phyloP scores from a whole-genome alignment of 2,888 invertebrate genomes.

The Atrina japonica region DNA sequence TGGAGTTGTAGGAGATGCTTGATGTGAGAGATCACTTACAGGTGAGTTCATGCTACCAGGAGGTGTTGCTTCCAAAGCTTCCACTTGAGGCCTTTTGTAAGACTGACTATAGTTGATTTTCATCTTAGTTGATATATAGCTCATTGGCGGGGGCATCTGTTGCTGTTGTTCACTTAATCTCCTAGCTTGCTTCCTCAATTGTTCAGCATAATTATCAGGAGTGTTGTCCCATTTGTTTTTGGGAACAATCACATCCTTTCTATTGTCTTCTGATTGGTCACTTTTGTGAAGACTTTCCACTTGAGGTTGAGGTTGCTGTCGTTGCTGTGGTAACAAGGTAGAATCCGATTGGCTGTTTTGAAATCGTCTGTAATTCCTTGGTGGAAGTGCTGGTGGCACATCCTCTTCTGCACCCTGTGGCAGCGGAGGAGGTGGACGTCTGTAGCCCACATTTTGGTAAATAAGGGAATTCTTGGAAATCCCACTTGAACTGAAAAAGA shows the following conservation, averaged over 20 bases:
- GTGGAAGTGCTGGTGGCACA: conserved; percentile 70
- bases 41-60: conserved; percentile 47
- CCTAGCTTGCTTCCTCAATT: conserved; percentile 74
- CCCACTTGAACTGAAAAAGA: conserved; percentile 56
- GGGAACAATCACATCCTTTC: conserved; percentile 62
- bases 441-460: conserved; percentile 65
- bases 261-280: no score
- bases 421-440: conserved; percentile 61
- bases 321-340: conserved; percentile 32
- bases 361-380: conserved; percentile 58
- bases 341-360: conserved; percentile 53
- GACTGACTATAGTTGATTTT: conserved; percentile 63
- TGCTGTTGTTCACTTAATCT: conserved; percentile 75
- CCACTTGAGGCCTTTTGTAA: conserved; percentile 63
- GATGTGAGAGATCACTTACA: conserved; percentile 25
- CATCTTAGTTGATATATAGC: conserved; percentile 55
- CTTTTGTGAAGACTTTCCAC: conserved; percentile 3
- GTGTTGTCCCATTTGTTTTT: conserved; percentile 59
- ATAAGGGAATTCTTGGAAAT: conserved; percentile 57
- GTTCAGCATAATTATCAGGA: conserved; percentile 69
- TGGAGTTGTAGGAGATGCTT: conserved; percentile 19
- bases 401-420: conserved; percentile 59
- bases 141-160: conserved; percentile 54
- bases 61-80: conserved; percentile 65
- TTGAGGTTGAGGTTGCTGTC: background rate